Conservation (phyloP, 2,888 invertebrate species). For the Drosophila glabriapex region DNA sequence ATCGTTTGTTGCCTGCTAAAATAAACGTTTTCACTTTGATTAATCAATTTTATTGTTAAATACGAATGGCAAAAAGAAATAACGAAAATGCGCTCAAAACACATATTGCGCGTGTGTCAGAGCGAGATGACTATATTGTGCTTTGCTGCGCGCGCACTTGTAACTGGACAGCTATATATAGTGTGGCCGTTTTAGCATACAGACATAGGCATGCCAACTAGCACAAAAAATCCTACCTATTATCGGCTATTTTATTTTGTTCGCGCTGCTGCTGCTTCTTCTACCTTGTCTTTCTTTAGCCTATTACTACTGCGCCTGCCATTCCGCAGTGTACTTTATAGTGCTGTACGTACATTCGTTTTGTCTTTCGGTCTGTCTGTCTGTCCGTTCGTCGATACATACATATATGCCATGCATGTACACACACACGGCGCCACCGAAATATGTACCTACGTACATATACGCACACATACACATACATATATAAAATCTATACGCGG, state of each 20-base stretch:
- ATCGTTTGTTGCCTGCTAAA: slow-evolving; percentile 66
- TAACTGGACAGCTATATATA: slow-evolving; percentile 48
- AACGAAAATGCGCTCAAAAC: slow-evolving; percentile 62
- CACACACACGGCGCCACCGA: slow-evolving; percentile 64
- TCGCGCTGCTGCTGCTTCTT: slow-evolving; percentile 67
- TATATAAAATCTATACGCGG: slow-evolving; percentile 69
- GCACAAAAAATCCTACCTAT: slow-evolving; percentile 64
- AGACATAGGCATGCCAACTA: slow-evolving; percentile 59
- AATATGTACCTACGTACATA: slow-evolving; percentile 56
- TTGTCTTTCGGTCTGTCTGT: slow-evolving; percentile 66
- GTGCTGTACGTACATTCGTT: slow-evolving; percentile 73
- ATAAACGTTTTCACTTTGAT: slow-evolving; percentile 71
- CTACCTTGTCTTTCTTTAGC: slow-evolving; percentile 70
- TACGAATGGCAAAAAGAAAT: slow-evolving; percentile 70
- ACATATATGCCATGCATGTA: slow-evolving; percentile 66
- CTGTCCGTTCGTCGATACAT: slow-evolving; percentile 66
- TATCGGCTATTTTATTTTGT: slow-evolving; percentile 79
- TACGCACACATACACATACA: slow-evolving; percentile 28
- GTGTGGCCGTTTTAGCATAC: slow-evolving; percentile 58
- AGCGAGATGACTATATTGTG: slow-evolving; percentile 53
- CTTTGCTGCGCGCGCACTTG: slow-evolving; percentile 45
- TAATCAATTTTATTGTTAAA: slow-evolving; percentile 79
- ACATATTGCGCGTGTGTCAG: slow-evolving; percentile 37
- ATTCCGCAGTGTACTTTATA: slow-evolving; percentile 70
- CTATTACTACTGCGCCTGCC: slow-evolving; percentile 74